These are phyloP conservation scores for Ceratina japonica DNA, from an alignment of 1,140 invertebrate species.

Conservation along the genomic window DNA sequence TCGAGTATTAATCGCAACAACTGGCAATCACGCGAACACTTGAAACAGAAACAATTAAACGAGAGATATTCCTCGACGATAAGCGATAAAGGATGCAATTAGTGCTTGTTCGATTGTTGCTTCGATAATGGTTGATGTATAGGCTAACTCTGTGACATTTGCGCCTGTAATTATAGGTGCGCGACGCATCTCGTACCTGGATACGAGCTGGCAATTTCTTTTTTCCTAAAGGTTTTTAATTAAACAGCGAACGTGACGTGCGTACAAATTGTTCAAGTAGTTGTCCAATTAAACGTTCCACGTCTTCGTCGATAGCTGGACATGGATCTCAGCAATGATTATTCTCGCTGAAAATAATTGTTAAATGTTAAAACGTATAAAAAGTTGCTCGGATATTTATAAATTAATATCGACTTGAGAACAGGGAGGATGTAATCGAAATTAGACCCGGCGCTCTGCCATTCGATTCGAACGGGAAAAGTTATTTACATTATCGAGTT, in stretches of 20 bases:
- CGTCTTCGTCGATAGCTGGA: no score
- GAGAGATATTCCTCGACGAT: slow-evolving; percentile 12
- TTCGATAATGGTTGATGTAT: slow-evolving; percentile 17
- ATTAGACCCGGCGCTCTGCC: no score
- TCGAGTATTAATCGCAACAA: slow-evolving; percentile 11
- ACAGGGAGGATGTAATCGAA: no score
- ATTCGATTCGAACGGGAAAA: neutral
- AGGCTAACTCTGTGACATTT: neutral
- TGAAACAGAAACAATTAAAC: slow-evolving; percentile 35
- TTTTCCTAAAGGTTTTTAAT: no score
- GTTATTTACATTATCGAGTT: slow-evolving; percentile 39
- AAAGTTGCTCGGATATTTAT: no score
- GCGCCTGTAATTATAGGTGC: neutral
- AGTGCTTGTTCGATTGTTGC: slow-evolving; percentile 17
- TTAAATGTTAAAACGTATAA: no score
- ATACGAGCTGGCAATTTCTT: neutral
- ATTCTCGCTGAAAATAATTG: neutral
- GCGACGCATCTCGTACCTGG: neutral
- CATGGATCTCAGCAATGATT: no score
- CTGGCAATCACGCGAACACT: slow-evolving; percentile 22
- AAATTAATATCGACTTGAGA: no score
- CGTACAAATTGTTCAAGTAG: neutral
- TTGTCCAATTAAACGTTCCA: neutral
- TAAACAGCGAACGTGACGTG: neutral
- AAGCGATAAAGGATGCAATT: slow-evolving; percentile 30